A percentile compares a stretch with the other conserved stretches of the same genome.
These are phyloP conservation scores for Macropis europaea DNA, from an alignment of 2,888 invertebrate genomes.

Conservation along the genomic window DNA sequence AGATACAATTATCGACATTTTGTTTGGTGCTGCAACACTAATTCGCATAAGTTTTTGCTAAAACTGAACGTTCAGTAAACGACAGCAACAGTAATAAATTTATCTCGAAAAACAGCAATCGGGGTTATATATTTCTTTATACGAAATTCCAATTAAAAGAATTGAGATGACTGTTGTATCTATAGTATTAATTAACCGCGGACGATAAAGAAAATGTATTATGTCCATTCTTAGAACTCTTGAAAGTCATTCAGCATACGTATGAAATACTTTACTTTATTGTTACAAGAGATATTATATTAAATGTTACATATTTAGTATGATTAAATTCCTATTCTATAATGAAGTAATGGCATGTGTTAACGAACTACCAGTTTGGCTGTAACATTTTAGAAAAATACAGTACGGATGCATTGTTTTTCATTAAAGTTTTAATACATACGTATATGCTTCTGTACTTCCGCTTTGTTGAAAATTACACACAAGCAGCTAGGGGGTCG, in stretches of 20 bases:
- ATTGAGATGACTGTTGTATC: background rate
- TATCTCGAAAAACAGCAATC: background rate
- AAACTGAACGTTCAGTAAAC: background rate
- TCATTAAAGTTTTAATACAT: too few species aligned
- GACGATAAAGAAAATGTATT: background rate
- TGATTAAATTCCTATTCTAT: too few species aligned
- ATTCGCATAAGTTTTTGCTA: background rate
- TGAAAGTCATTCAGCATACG: background rate
- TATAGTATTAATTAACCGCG: conserved; percentile 3
- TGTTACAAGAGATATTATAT: background rate
- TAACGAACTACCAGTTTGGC: too few species aligned
- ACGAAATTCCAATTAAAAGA: background rate
- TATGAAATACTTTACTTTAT: background rate
- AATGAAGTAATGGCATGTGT: too few species aligned
- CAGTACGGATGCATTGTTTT: too few species aligned
- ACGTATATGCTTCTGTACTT: too few species aligned
- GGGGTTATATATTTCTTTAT: background rate
- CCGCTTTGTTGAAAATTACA: too few species aligned
- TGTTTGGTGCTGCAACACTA: background rate
- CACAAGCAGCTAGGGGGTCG: too few species aligned
- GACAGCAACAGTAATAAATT: background rate
- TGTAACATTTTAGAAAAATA: too few species aligned
- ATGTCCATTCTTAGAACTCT: background rate
- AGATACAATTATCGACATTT: background rate
- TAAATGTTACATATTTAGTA: too few species aligned